These are phyloP conservation scores for Coenonympha arcania DNA, from an alignment of 2,888 invertebrate genomes.

Conservation along the genomic window DNA sequence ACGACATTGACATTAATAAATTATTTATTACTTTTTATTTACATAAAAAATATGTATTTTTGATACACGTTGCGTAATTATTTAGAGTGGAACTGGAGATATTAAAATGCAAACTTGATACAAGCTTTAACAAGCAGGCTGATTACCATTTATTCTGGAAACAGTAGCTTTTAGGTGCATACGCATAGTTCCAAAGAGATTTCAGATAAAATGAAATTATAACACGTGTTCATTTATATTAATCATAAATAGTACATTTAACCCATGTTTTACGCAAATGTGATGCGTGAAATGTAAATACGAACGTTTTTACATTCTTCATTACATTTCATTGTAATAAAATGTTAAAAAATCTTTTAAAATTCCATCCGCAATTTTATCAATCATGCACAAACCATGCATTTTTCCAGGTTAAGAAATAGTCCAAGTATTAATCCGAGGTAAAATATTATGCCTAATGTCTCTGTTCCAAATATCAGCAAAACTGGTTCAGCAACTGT, in stretches of 20 bases:
- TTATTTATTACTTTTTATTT: not conserved
- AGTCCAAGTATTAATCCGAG: too few relatives aligned
- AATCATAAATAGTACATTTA: not conserved
- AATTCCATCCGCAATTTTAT: too few relatives aligned
- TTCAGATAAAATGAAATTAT: not conserved
- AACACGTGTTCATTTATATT: not conserved
- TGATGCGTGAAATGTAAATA: too few relatives aligned
- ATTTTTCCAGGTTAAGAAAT: too few relatives aligned
- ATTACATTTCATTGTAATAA: too few relatives aligned
- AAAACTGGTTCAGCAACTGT: too few relatives aligned
- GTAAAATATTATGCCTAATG: too few relatives aligned
- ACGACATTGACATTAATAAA: not conserved
- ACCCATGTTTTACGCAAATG: too few relatives aligned
- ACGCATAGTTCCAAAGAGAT: slow-evolving; percentile 1
- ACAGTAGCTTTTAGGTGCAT: slow-evolving; percentile 5
- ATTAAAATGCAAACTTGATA: slow-evolving; percentile 51
- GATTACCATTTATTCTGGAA: slow-evolving; percentile 29
- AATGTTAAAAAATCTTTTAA: too few relatives aligned
- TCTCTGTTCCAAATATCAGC: too few relatives aligned
- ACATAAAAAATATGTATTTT: slow-evolving; percentile 36
- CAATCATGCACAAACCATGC: too few relatives aligned
- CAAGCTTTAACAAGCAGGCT: slow-evolving; percentile 40
- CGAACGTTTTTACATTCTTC: too few relatives aligned
- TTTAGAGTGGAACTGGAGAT: slow-evolving; percentile 48
- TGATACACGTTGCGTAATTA: slow-evolving; percentile 41